phyloP scores from a whole-genome alignment of 1,140 invertebrate species.

The Drosophila serrata region DNA sequence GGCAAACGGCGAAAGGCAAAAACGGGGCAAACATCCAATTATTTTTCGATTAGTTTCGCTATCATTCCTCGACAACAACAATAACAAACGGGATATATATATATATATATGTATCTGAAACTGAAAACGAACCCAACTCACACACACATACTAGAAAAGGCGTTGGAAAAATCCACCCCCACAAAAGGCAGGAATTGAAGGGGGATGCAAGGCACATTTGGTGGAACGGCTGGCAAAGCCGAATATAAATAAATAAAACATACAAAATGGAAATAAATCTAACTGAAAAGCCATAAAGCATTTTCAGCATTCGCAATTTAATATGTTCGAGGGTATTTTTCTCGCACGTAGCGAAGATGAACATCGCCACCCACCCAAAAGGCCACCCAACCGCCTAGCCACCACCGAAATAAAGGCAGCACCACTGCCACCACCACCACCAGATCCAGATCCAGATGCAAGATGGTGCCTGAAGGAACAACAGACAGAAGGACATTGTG shows the following conservation, averaged over 20 bases:
- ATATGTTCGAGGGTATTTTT: conserved; percentile 84
- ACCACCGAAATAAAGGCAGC: conserved; percentile 31
- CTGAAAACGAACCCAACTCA: conserved; percentile 59
- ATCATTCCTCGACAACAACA: conserved; percentile 78
- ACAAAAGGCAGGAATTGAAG: background rate
- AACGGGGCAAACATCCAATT: conserved; percentile 81
- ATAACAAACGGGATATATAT: conserved; percentile 52
- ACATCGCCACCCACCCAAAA: conserved; percentile 47
- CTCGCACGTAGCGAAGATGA: conserved; percentile 81
- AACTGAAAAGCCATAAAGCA: conserved; percentile 85
- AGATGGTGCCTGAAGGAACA: conserved; percentile 77
- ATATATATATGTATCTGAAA: conserved; percentile 49
- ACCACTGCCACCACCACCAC: conserved; percentile 10
- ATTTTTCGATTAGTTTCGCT: conserved; percentile 85
- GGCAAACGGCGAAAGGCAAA: conserved; percentile 53
- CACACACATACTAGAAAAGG: conserved; percentile 19
- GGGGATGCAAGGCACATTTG: conserved; percentile 46
- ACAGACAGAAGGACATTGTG: conserved; percentile 52
- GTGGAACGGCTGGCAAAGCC: conserved; percentile 53
- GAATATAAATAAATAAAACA: conserved; percentile 85
- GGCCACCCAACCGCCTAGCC: conserved; percentile 29
- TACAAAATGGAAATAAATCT: conserved; percentile 85
- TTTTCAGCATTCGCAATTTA: conserved; percentile 85
- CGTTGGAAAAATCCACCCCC: conserved; percentile 59
- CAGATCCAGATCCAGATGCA: conserved; percentile 50